Evolutionary conservation across 2,113 vertebrate genomes (phyloP).

Genomic region (Corythoichthys intestinalis): DNA sequence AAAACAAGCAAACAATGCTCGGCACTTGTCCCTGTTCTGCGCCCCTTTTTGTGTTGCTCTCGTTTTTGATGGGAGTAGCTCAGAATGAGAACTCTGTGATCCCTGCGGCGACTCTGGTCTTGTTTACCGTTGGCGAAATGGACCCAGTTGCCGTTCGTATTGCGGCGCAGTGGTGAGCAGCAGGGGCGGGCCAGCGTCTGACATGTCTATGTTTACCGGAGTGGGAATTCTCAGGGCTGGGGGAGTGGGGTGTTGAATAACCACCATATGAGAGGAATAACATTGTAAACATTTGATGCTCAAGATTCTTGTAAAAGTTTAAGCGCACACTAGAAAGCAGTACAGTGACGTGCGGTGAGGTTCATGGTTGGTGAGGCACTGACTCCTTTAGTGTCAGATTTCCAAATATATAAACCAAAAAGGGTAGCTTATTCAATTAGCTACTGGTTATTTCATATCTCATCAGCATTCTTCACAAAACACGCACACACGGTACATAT

Average conservation of each 20-base stretch:
- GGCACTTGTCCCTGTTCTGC: slow-evolving; percentile 26
- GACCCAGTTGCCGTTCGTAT: slow-evolving; percentile 31
- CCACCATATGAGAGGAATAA: slow-evolving; percentile 42
- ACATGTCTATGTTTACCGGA: slow-evolving; percentile 48
- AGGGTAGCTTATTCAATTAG: too few species aligned
- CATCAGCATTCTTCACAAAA: too few species aligned
- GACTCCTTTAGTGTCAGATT: too few species aligned
- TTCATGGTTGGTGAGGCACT: too few species aligned
- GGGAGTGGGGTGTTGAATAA: slow-evolving; percentile 35
- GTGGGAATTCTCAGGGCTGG: slow-evolving; percentile 12
- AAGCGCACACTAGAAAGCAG: neutral
- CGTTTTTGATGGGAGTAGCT: slow-evolving; percentile 19
- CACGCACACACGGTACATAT: too few species aligned
- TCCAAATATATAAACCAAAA: too few species aligned
- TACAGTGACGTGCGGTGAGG: too few species aligned
- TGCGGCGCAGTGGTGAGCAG: slow-evolving; percentile 42
- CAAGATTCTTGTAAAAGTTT: slow-evolving; percentile 16
- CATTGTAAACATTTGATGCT: slow-evolving; percentile 29
- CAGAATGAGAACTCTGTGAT: slow-evolving; percentile 10
- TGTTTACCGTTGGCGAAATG: slow-evolving; percentile 39
- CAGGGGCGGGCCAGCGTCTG: slow-evolving; percentile 35
- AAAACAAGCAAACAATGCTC: slow-evolving; percentile 34
- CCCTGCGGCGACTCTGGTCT: slow-evolving; percentile 5
- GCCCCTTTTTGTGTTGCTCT: slow-evolving; percentile 3
- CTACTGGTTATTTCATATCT: too few species aligned